Conservation (phyloP, 2,888 invertebrate species). For the Sphaerophoria rueppellii region DNA sequence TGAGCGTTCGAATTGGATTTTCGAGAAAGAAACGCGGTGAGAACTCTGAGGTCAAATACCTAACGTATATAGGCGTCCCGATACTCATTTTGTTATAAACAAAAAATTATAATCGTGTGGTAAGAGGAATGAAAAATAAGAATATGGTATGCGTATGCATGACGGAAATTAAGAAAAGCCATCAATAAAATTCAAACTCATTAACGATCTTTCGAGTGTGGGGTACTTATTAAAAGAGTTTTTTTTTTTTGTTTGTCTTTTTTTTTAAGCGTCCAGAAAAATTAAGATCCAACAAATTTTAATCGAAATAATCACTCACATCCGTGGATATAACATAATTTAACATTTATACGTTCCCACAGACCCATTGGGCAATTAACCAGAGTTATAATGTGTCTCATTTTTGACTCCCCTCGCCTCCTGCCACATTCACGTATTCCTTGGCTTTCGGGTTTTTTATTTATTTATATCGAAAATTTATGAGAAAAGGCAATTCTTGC, state of each 20-base stretch:
- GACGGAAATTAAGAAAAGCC: conserved; percentile 68
- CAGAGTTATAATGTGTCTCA: conserved; percentile 45
- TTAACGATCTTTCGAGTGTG: conserved; percentile 51
- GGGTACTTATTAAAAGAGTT: too few species aligned
- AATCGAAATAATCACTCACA: conserved; percentile 52
- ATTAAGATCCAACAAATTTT: conserved; percentile 7
- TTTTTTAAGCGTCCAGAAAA: not conserved
- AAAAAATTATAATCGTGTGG: conserved; percentile 32
- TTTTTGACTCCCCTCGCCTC: conserved; percentile 10
- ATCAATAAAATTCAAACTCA: conserved; percentile 60
- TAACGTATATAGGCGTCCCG: conserved; percentile 42
- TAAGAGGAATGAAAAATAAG: conserved; percentile 11
- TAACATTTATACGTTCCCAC: conserved; percentile 55
- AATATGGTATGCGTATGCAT: conserved; percentile 16
- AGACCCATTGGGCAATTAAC: conserved; percentile 66
- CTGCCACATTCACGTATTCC: not conserved
- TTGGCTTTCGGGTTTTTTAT: conserved; percentile 17
- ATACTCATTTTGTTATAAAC: not conserved
- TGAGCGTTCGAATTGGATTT: conserved; percentile 9
- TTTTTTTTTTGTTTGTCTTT: not conserved
- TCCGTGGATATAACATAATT: conserved; percentile 43
- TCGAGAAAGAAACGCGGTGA: conserved; percentile 59
- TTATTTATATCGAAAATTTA: conserved; percentile 61
- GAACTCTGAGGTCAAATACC: conserved; percentile 68
- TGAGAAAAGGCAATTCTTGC: conserved; percentile 50